Evolutionary conservation across 2,797 vertebrate species (phyloP), one percentile per base, ranked within the genome.

Genomic region (Falco rusticolus): DNA sequence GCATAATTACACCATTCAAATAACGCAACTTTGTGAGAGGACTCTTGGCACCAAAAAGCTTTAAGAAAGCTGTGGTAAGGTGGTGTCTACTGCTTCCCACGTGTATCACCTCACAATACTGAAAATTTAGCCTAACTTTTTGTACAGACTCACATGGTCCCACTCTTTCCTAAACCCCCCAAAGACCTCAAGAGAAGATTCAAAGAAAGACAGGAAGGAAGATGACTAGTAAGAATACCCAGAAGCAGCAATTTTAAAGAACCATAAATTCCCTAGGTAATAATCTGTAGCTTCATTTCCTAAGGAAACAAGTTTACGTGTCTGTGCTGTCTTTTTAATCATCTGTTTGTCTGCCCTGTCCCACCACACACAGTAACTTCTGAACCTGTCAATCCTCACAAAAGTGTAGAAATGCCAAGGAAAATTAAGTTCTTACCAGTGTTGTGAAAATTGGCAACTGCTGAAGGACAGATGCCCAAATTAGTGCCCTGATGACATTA

Each of bases 301-400:
- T 85, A 89, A 89, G 89, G 92, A 94, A 96, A 92, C 11, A 77
- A 83, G 54, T 91, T 95, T 85, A 92, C 10, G 6, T 89, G 71
- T 92, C 91, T 96, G 57, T 81, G 68, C 89, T 96, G 89, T 92
- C 92, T 96, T 96, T 96, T 82, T 84, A 92, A 95, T 94, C 65
- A 92, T 79, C 82, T 72, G 41, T 92, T 91, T 85, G 75, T 77
- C 75, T 80, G 79, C 72, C 53, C 85, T 60, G 41, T 64, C 61
- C 50, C 0, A 0, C 61, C 83, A 84, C 79, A 72, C 79, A 72
- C 48, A 80, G 72, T 50, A 94, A 89, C 57, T 95, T 81, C 47
- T 43, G 53, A 91, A 71, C 37, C 37, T 71, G 80, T 64, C 81
- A 66, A 28, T 83, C 84, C 57, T 28, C 43, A 79, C 59, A 54